A percentile compares a stretch with the other conserved stretches of the same genome.
phyloP scores from a whole-genome alignment of 2,797 vertebrate genomes.

The Cyprinella venusta region DNA sequence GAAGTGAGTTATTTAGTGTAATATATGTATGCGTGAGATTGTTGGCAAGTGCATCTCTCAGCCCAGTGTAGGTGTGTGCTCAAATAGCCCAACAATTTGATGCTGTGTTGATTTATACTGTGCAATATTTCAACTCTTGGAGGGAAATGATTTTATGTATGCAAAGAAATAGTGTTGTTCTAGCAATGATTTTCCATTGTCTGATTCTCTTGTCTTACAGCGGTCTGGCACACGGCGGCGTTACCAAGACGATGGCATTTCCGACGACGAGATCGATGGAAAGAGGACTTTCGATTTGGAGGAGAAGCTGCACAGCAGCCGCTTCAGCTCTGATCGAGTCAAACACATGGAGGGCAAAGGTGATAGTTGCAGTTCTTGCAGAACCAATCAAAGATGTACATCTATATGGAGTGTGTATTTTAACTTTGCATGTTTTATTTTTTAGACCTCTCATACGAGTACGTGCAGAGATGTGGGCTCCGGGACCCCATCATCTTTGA shows the following conservation, averaged over 20 bases:
- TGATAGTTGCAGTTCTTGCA: slow-evolving; percentile 63
- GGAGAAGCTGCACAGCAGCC: slow-evolving; percentile 89
- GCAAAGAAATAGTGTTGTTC: neutral
- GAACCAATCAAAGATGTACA: neutral
- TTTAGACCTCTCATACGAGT: slow-evolving; percentile 90
- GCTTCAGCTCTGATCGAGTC: slow-evolving; percentile 88
- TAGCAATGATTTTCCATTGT: neutral
- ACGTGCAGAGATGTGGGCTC: slow-evolving; percentile 89
- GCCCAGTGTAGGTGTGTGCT: slow-evolving; percentile 22
- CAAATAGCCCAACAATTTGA: neutral
- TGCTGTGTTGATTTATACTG: neutral
- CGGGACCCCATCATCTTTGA: slow-evolving; percentile 94
- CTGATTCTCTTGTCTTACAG: slow-evolving; percentile 67
- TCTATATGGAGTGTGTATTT: neutral
- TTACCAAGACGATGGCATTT: slow-evolving; percentile 97
- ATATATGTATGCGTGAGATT: neutral
- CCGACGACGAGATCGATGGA: slow-evolving; percentile 96
- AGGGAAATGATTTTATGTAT: neutral
- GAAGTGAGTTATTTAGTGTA: neutral
- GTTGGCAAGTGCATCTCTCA: neutral
- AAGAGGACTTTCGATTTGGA: slow-evolving; percentile 95
- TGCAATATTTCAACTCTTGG: neutral
- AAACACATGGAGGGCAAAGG: slow-evolving; percentile 94
- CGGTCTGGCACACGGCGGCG: slow-evolving; percentile 91
- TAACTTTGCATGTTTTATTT: neutral